These are phyloP conservation scores for Ctenoplectra terminalis DNA, from an alignment of 1,140 invertebrate genomes.

Conservation along the genomic window DNA sequence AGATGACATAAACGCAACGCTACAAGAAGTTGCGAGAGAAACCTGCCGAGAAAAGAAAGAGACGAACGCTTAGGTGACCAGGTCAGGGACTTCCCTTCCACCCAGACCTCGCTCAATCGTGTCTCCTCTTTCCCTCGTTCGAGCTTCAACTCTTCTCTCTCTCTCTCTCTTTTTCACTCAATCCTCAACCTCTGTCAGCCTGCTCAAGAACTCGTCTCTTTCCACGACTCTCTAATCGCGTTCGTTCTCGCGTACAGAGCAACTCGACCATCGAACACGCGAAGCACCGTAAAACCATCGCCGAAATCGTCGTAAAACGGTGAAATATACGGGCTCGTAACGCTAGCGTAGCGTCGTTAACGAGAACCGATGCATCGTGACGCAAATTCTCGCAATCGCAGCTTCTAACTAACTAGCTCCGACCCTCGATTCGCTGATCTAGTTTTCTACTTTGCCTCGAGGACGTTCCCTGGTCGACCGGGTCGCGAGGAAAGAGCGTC, in stretches of 20 bases:
- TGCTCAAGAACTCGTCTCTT: slow-evolving; percentile 3
- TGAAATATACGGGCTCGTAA: slow-evolving; percentile 44
- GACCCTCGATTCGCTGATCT: no score
- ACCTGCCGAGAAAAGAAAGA: slow-evolving; percentile 8
- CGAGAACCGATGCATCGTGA: slow-evolving; percentile 32
- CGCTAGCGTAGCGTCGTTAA: slow-evolving; percentile 49
- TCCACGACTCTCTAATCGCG: slow-evolving; percentile 18
- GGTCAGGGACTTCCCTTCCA: slow-evolving; percentile 76
- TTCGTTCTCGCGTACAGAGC: background rate
- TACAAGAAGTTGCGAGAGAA: slow-evolving; percentile 19
- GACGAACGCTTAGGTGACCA: slow-evolving; percentile 69
- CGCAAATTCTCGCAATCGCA: slow-evolving; percentile 33
- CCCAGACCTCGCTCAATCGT: slow-evolving; percentile 71
- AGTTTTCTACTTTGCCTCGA: no score
- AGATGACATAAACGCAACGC: slow-evolving; percentile 43
- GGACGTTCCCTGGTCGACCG: no score
- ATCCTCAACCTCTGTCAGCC: background rate
- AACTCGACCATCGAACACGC: background rate
- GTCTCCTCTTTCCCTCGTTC: slow-evolving; percentile 37
- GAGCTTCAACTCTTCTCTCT: background rate
- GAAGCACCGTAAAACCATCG: slow-evolving; percentile 22
- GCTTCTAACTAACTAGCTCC: background rate
- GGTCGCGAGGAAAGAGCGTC: no score
- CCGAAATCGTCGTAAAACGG: slow-evolving; percentile 46
- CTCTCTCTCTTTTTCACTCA: background rate